Evolutionary conservation across 2,888 invertebrate genomes (phyloP), one percentile per base, ranked within the genome.

Genomic region (Eupeodes luniger): DNA sequence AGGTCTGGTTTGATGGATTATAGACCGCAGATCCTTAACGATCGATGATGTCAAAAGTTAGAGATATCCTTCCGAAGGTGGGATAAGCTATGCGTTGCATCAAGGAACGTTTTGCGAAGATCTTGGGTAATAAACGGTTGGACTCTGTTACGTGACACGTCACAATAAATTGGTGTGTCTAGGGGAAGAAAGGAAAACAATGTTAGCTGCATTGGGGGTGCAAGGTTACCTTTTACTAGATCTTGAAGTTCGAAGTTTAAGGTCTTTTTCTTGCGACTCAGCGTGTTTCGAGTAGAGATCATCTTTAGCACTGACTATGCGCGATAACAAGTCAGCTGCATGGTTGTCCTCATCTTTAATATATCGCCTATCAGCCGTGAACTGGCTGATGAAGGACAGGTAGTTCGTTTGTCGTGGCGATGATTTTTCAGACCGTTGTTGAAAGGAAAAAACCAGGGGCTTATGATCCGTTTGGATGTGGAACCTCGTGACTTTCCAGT

Each of bases 381-480:
- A n/a, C n/a, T n/a, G 61, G 57, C 62, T 75, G 27, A 75, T 66
- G 27, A 77, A 77, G 1, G 67, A 67, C 7, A 79, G 9, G 40
- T 70, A 70, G 36, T 74, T 72, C 27, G 74, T 80, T 36, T 72
- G 80, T n/a, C 80, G n/a, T 36, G 55, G 47, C 12, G 80, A 80
- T 19, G 72, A 55, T 47, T 64, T 72, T 34, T 72, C 66, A 1
- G 64, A 55, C 4, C 80, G 72, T 66, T 80, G 80, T 36, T 55
- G 62, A 34, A 64, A 80, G 47, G 57, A 57, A 34, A 59, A 77
- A 2, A 67, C 59, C 5, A 59, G 51, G 14, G 78, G 74, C 27
- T 81, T 81, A 16, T 81, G 66, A 40, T 81, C 66, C 47, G 74
- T 81, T 74, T 57, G 49, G 16, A 75, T 75, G 12, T 76, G 55